Evolutionary conservation across 92 coral and sea anemone species (phyloP).

Genomic region (Phenganax subtilis): DNA sequence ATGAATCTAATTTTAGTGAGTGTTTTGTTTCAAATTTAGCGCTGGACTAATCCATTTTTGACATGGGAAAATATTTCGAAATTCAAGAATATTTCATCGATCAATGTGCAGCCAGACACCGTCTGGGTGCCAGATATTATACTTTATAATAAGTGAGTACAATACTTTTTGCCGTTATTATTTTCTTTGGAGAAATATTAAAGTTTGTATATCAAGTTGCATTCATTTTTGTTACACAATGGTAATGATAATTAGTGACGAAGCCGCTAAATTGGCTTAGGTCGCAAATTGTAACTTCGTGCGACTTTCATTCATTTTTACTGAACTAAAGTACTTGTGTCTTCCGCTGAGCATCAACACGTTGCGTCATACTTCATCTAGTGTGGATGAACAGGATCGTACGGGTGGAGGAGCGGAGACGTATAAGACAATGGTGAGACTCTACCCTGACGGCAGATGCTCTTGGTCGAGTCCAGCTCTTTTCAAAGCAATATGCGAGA

Average conservation of each 20-base stretch:
- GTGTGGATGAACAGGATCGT: constrained; percentile 77
- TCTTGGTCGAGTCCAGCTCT: constrained; percentile 70
- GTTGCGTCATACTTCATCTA: constrained; percentile 11
- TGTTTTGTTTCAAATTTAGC: constrained; percentile 34
- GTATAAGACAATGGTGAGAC: constrained; percentile 50
- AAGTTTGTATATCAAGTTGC: not conserved
- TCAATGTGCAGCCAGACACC: constrained; percentile 55
- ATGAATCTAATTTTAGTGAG: not conserved
- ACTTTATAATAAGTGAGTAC: constrained; percentile 87
- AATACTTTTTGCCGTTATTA: not conserved
- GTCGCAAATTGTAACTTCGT: not conserved
- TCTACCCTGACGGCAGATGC: constrained; percentile 53
- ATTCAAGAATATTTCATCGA: constrained; percentile 56
- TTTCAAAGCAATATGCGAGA: constrained; percentile 63
- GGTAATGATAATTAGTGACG: too few relatives aligned
- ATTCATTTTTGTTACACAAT: too few relatives aligned
- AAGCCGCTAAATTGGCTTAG: too few relatives aligned
- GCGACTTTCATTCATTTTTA: not conserved
- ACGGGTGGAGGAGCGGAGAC: constrained; percentile 67
- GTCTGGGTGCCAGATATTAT: constrained; percentile 95
- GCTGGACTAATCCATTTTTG: constrained; percentile 67
- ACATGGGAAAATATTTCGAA: constrained; percentile 64
- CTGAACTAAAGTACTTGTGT: not conserved
- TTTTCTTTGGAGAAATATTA: not conserved
- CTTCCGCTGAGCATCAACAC: not conserved